These are phyloP conservation scores for Phacellophora camtschatica DNA, from an alignment of 30 jellyfish, hydroid and myxozoan species.

Conservation along the genomic window DNA sequence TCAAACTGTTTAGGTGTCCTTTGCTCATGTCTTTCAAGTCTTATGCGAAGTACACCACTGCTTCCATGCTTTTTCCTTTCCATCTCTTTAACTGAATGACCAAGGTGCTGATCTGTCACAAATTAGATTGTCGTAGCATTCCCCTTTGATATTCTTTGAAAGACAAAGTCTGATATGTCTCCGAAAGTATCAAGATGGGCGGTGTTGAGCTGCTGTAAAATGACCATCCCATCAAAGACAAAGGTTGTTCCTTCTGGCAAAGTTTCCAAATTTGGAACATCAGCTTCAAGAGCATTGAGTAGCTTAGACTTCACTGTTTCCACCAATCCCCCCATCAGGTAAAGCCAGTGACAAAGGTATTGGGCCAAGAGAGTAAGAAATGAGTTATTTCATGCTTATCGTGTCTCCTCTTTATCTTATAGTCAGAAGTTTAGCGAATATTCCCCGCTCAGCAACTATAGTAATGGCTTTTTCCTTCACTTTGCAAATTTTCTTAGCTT, in stretches of 20 bases:
- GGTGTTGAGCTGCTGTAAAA: constrained; percentile 1
- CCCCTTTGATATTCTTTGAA: constrained; percentile 1
- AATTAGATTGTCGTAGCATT: constrained; percentile 5
- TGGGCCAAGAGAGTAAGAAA: constrained; percentile 48
- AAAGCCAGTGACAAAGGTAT: constrained; percentile 61
- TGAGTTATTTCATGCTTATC: constrained; percentile 14
- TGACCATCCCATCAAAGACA: constrained; percentile 47
- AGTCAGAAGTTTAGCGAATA: constrained; percentile 39
- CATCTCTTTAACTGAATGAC: not conserved
- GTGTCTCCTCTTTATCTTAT: constrained; percentile 18
- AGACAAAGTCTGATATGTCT: constrained; percentile 19
- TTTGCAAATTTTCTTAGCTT: constrained; percentile 53
- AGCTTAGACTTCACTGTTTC: constrained; percentile 46
- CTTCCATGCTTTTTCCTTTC: constrained; percentile 18
- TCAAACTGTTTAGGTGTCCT: constrained; percentile 8
- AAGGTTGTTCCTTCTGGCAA: constrained; percentile 12
- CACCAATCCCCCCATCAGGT: constrained; percentile 53
- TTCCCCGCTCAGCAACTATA: constrained; percentile 38
- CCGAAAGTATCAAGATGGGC: constrained; percentile 19
- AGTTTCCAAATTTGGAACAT: constrained; percentile 6
- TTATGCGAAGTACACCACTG: not conserved
- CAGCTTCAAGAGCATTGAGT: constrained; percentile 31
- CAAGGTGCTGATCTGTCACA: constrained; percentile 24
- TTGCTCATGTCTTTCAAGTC: constrained; percentile 13
- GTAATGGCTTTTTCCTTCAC: constrained; percentile 46